Percentiles rank a stretch among this genome's conserved stretches.
phyloP scores from a whole-genome alignment of 2,888 invertebrate species.

The Periphyllus acericola region DNA sequence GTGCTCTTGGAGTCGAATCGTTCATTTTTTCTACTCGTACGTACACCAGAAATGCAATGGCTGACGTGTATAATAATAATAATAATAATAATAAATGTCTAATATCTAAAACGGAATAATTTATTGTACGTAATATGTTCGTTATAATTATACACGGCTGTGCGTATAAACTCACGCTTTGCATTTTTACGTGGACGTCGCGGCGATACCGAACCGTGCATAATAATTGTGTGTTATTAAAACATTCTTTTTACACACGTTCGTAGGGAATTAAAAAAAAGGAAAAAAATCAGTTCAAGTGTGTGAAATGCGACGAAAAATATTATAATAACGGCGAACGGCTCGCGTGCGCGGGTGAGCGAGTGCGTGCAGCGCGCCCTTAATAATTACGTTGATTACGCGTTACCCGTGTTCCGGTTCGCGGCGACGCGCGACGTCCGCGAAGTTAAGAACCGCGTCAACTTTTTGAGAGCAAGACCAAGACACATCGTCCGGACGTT shows the following conservation, averaged over 20 bases:
- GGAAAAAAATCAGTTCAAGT: background rate
- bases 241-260: background rate
- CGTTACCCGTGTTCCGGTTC: background rate
- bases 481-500: slow-evolving; percentile 2
- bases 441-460: slow-evolving; percentile 17
- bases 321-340: slow-evolving; percentile 2
- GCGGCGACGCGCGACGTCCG: background rate
- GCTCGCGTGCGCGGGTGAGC: background rate
- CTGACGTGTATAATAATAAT: too few relatives aligned
- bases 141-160: too few relatives aligned
- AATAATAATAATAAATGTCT: too few relatives aligned
- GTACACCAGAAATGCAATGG: too few relatives aligned
- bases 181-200: too few relatives aligned
- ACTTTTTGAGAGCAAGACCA: slow-evolving; percentile 33
- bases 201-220: too few relatives aligned
- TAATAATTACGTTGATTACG: slow-evolving; percentile 33
- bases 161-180: too few relatives aligned
- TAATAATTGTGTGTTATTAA: background rate
- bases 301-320: background rate
- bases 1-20: too few relatives aligned
- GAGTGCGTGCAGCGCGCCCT: background rate
- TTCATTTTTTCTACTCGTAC: too few relatives aligned
- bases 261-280: too few relatives aligned
- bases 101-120: too few relatives aligned
- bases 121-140: too few relatives aligned